Base-by-base conservation (phyloP, 2,113 vertebrate genomes). In the Tympanuchus pallidicinctus region DNA sequence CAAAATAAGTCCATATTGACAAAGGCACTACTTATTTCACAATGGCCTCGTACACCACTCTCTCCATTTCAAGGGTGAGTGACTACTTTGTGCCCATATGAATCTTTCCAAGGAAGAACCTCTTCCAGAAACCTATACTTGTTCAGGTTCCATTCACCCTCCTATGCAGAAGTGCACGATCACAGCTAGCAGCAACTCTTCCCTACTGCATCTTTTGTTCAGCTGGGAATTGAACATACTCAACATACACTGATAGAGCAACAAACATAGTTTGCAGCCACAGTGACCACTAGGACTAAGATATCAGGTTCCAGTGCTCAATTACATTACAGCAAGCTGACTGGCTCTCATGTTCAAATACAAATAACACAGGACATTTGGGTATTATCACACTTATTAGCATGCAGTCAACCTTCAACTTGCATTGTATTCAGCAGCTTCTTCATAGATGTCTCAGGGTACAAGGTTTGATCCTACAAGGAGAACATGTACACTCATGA, bases 261-360 rank as follows among this genome's bases (percentile, higher is more conserved):
- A 48, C 28, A 86, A 86, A 56, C 4, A 17, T 5, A 25, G 36
- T 34, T 24, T 50, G 36, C 1, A 8, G 10, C 11, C 43, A 40
- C 36, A 0, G 0, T 17, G 43, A 25, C 48, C 28, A 52, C 1
- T 13, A 75, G 52, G 14, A 78, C 16, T 36, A 32, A 56, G 32
- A 32, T 36, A 54, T 0, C 3, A 42, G 28, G 64, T 85, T 59
- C 30, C 30, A 8, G 8, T 30, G 74, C 27, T 59, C 30, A 19
- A n/a, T 63, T 63, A 10, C 0, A 2, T 52, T 48, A 57, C 40
- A 4, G 27, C 40, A 15, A 50, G 12, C 7, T 70, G 66, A 73
- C 27, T 1, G 0, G 5, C 6, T 82, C 28, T 65, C 52, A 13
- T 3, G 0, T 52, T 87, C 16, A 67, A 30, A 30, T 8, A 18